Base-by-base conservation (phyloP, 2,888 invertebrate genomes). In the Xestia sexstrigata region DNA sequence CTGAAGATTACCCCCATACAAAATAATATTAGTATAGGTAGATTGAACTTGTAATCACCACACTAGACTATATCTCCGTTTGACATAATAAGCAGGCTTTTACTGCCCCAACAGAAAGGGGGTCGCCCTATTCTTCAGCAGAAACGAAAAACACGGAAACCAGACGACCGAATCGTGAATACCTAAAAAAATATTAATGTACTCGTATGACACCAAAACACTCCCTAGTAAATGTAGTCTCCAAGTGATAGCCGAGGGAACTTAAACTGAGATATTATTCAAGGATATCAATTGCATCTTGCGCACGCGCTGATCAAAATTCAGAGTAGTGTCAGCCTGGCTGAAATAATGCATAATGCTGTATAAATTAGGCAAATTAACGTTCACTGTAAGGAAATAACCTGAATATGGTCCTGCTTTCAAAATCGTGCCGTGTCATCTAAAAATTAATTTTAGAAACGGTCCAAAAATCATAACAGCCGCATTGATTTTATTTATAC, bases 291-390 rank as follows among this genome's bases (percentile, higher is more conserved):
- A 82, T 71, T 78, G 79, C 80, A 75, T 79, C 70, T 77, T 77
- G 79, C 82, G 75, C 78, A 49, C 35, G 73, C 74, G 68, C 83
- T 82, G 49, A 45, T 87, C 82, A 78, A 87, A 82, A 87, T 87
- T 86, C 87, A 63, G 84, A 82, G 75, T 70, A 77, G 52, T 81
- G 87, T 74, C 86, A 79, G 30, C 81, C 42, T 39, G 66, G 58
- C 73, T 82, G 79, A 75, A 84, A 70, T 82, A 81, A 77, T 49
- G 77, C 76, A 83, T 76, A 81, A 83, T 80, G 49, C 55, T 11
- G 87, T 76, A 83, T 85, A 78, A 45, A 72, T 87, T 84, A 86
- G 73, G 76, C 72, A 72, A 74, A 82, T 71, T 79, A 75, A 78
- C 68, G 79, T 70, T 52, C 69, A 78, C 73, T 73, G 66, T 55